A percentile compares a stretch with the other conserved stretches of the same genome.
These are phyloP conservation scores for Ophioderma brevispina DNA, from an alignment of 35 echinoderm and acorn worm genomes.

Conservation along the genomic window DNA sequence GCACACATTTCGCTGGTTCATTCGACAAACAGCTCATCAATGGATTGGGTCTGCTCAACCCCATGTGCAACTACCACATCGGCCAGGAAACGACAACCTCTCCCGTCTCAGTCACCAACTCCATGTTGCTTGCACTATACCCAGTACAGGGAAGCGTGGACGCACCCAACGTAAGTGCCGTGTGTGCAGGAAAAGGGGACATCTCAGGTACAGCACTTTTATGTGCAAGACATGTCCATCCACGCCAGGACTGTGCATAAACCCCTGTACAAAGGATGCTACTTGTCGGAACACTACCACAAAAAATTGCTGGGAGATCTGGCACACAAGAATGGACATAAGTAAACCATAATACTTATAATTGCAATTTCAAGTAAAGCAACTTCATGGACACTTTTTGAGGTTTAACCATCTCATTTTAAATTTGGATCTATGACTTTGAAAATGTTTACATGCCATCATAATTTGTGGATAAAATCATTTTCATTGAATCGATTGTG, in stretches of 20 bases:
- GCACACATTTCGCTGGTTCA: slow-evolving; percentile 14
- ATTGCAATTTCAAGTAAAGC: no score
- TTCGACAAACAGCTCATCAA: background rate
- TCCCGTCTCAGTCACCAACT: background rate
- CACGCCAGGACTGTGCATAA: slow-evolving; percentile 19
- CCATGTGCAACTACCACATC: background rate
- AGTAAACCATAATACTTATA: no score
- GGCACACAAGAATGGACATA: slow-evolving; percentile 17
- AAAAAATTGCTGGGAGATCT: slow-evolving; percentile 31
- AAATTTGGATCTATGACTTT: no score
- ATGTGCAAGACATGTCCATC: slow-evolving; percentile 26
- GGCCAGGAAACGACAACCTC: background rate
- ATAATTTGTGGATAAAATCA: no score
- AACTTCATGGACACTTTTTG: no score
- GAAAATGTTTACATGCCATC: no score
- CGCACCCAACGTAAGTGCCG: slow-evolving; percentile 16
- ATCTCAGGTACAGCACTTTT: background rate
- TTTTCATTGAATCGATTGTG: no score
- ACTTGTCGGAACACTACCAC: background rate
- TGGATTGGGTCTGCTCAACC: background rate
- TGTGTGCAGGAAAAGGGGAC: background rate
- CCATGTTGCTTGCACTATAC: background rate
- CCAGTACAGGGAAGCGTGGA: background rate
- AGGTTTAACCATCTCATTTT: no score
- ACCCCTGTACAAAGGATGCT: background rate